Base-by-base conservation (phyloP, 2,113 vertebrate species). In the Ancistrus triradiatus region DNA sequence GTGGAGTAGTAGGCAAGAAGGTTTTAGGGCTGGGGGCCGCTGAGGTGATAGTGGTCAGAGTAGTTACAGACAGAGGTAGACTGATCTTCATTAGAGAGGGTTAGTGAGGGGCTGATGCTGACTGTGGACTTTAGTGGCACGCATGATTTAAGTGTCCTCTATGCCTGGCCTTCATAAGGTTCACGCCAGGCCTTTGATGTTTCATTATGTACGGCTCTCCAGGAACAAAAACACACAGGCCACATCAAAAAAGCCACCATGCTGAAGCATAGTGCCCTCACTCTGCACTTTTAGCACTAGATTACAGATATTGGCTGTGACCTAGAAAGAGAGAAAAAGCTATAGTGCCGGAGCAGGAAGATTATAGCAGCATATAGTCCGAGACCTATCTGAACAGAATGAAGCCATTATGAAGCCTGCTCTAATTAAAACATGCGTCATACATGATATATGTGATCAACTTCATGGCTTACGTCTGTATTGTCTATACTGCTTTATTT, bases 121-220 rank as follows among this genome's bases (percentile, higher is more conserved):
- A 61, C 53, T 48, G 28, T 64, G 56, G 59, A 59, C 40, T 27
- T 55, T 51, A 37, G 65, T 59, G 46, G 68, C 55, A 31, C 68
- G 40, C 64, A 65, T 74, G 70, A 64, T 71, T 73, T 66, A 69
- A 74, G 73, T 69, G 73, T 75, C 64, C 58, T 69, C 62, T 69
- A 61, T 51, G 28, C 57, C 40, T 33, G 53, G 47, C 64, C 55
- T 58, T 62, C 61, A 61, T 52, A 48, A 74, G 69, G 72, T 70
- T 65, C 63, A 60, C 37, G 40, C 46, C 59, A 21, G 51, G 24
- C 35, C 82, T 84, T 85, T 88, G 79, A 86, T 84, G 77, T 84
- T 69, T 83, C 79, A 80, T 82, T 80, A 84, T 66, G 71, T 68
- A 74, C 66, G 63, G 53, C 69, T 66, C 77, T 77, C 62, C 56